These are phyloP conservation scores for Metallyticus violacea DNA, from an alignment of 2,888 invertebrate species.

Conservation along the genomic window DNA sequence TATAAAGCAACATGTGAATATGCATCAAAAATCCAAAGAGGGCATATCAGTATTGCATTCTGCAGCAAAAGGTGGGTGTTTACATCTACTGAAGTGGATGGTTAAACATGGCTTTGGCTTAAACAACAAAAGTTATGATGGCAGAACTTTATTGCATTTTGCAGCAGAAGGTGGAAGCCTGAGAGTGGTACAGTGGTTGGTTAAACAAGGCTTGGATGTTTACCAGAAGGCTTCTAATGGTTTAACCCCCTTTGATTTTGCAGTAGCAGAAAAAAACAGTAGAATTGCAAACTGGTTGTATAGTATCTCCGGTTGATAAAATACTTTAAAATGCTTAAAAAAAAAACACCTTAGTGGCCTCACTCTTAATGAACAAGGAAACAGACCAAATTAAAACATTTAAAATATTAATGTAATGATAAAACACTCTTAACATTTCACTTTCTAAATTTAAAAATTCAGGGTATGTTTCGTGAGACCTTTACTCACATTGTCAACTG, in stretches of 20 bases:
- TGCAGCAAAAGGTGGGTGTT: not conserved
- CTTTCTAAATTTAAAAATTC: too few relatives aligned
- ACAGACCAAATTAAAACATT: too few relatives aligned
- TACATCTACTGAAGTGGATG: not conserved
- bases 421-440: too few relatives aligned
- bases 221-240: not conserved
- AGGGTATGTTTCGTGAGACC: too few relatives aligned
- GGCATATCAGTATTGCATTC: not conserved
- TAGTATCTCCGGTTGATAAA: too few relatives aligned
- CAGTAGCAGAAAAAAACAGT: not conserved
- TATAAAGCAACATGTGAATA: not conserved
- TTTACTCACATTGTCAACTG: too few relatives aligned
- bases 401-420: too few relatives aligned
- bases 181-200: not conserved
- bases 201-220: not conserved
- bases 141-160: not conserved
- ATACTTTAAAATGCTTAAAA: too few relatives aligned
- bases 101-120: not conserved
- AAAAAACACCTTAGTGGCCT: too few relatives aligned
- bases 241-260: not conserved
- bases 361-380: too few relatives aligned
- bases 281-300: not conserved
- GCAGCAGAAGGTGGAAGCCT: not conserved
- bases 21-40: not conserved
- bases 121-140: not conserved